Evolutionary conservation across 2,888 invertebrate species (phyloP), one percentile per base, ranked within the genome.

Genomic region (Lottia gigantea): DNA sequence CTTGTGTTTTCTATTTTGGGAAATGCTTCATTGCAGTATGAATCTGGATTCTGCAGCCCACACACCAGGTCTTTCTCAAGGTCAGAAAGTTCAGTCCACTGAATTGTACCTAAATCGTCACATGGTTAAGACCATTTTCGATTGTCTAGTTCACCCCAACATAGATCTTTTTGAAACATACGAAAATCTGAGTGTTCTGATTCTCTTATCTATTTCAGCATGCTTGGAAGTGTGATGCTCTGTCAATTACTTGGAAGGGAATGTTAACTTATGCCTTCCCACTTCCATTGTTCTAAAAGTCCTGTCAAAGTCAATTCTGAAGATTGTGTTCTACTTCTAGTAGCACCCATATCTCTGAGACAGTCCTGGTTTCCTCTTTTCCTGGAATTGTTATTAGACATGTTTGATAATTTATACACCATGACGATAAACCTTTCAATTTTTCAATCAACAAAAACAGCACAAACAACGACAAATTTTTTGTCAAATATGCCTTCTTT

Each of bases 21-120:
- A 55, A 23, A 55, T 55, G n/a, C n/a, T 16, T 12, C 55, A 55
- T 55, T 55, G 55, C n/a, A n/a, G 55, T 55, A 55, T 55, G 55
- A n/a, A 55, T 55, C 55, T 1, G 19, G 55, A 55, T 55, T 55
- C 23, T 23, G 55, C 55, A 55, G 55, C 55, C n/a, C 55, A n/a
- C 14, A 23, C 19, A 11, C 55, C 55, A 12, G 55, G 55, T 19
- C 23, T 55, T 2, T 55, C 55, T 12, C 11, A 19, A 15, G 12
- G 55, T 11, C 23, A 23, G 19, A 55, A 23, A 55, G 23, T 23
- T 8, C 55, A 4, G 3, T 1, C 4, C 0, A 55, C 55, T 8
- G 55, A 55, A 14, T 55, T 7, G 55, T 55, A 1, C 6, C n/a
- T 67, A 47, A 49, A 63, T 23, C 62, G 61, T 8, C 61, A 15